Evolutionary conservation across 2,797 vertebrate species (phyloP), one percentile per base, ranked within the genome.

Genomic region (Muscicapa comitata): DNA sequence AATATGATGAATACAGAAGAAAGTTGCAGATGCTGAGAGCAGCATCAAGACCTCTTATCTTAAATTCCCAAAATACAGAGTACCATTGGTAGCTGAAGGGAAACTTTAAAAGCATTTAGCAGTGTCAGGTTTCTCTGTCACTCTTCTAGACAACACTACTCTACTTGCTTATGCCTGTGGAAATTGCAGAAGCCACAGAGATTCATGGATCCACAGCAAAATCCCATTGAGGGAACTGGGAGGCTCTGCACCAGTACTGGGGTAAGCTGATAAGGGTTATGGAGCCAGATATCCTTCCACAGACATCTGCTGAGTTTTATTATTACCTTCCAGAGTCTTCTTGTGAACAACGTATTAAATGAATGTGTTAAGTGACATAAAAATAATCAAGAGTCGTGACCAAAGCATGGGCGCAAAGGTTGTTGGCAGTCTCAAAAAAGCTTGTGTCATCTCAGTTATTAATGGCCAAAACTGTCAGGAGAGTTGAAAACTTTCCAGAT

Each of bases 401-500:
- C 54, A 48, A 50, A 75, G 31, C 19, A 33, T 50, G 26, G 47
- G 75, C 9, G 92, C 63, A 0, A 1, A 85, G 13, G 35, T 24
- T 68, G 50, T 82, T 87, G 57, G 24, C n/a, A 76, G 71, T 35
- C 21, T 59, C 53, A 73, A 25, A 63, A 75, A 94, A 87, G 1
- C 3, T 5, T 84, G 17, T 38, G 51, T 73, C 74, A 51, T 84
- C 54, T 74, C 71, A 54, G 18, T 54, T 76, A 76, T 71, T 90
- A 82, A 71, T 65, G 79, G 67, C 38, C 57, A 76, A 73, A 90
- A 72, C 21, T 65, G 45, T 91, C 71, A 93, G 43, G 29, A 68
- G 84, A 71, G 7, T 77, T 83, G 92, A 88, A 96, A 93, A 95
- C 63, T 95, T 97, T 96, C 95, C 95, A 90, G 58, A 43, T 23